Evolutionary conservation across 2,113 vertebrate genomes (phyloP), one percentile per base, ranked within the genome.

Genomic region (Lampris incognitus): DNA sequence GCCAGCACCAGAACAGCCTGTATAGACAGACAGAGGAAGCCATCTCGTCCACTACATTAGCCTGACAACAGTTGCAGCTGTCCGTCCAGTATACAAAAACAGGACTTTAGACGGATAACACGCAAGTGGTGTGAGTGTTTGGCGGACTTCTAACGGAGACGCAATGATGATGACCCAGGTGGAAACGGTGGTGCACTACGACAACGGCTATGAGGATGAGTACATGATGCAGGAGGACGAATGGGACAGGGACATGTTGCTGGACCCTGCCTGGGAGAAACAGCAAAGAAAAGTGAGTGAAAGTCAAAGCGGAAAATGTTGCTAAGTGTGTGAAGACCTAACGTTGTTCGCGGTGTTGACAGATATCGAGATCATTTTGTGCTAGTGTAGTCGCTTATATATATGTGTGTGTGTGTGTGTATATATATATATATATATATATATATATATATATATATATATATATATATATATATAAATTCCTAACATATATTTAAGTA

Each of bases 221-320:
- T 95, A 95, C 82, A 95, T 95, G 95, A 6, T 85, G 0, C 95
- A 94, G 88, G 95, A 95, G 83, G 95, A 95, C 0, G 95, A 95
- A 11, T 95, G 95, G 95, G 95, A 95, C 90, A 70, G 95, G 78
- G 95, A 95, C 89, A 90, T 95, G 87, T 79, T 95, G 37, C 87
- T 95, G 82, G 95, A 95, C 86, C 95, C 95, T 0, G 95, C 95
- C 54, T 95, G 95, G 95, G 95, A 95, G 54, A 94, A 95, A 74
- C 95, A 95, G 82, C 95, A 95, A 83, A 91, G 95, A 69, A 95
- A 95, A 90, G 95, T 95, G 79, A 72, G 88, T 84, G 24, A 36
- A 2, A 65, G 3, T 9, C 1, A 24, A 39, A 9, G 6, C n/a
- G 8, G 5, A 36, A 8, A 36, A 57, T 37, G 13, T 6, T 5